Percentiles rank a stretch among this genome's conserved stretches.
These are phyloP conservation scores for Lycodopsis pacificus DNA, from an alignment of 2,797 vertebrate genomes.

Conservation along the genomic window DNA sequence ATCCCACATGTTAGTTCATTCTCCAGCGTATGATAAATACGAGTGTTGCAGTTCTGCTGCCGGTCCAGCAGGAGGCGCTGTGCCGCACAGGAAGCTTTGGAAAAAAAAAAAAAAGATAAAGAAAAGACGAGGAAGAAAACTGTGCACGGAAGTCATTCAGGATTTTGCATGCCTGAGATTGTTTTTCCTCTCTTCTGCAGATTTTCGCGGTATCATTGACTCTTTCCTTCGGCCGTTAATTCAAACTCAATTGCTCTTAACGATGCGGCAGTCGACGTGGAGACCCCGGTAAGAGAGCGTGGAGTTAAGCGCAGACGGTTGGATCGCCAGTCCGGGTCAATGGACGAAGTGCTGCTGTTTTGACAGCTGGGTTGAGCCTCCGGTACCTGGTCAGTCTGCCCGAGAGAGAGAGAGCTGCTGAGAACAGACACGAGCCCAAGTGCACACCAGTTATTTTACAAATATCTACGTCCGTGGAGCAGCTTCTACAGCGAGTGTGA, in stretches of 20 bases:
- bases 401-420: constrained; percentile 5
- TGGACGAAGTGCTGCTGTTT: constrained; percentile 73
- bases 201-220: background rate
- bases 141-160: constrained; percentile 76
- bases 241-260: background rate
- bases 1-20: background rate
- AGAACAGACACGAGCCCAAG: background rate
- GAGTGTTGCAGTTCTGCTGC: background rate
- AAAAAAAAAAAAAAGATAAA: fast-evolving
- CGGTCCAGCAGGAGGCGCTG: constrained; percentile 55
- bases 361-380: constrained; percentile 73
- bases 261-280: background rate
- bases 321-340: constrained; percentile 41
- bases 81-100: background rate
- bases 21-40: background rate
- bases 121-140: constrained; percentile 50
- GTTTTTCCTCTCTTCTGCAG: too few species aligned
- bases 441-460: background rate
- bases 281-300: background rate
- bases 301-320: background rate
- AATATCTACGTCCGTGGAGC: background rate
- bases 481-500: background rate
- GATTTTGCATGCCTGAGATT: constrained; percentile 10
- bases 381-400: constrained; percentile 44
- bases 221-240: fast-evolving